Base-by-base conservation (phyloP, 1,140 invertebrate genomes). In the Megalonaias nervosa region DNA sequence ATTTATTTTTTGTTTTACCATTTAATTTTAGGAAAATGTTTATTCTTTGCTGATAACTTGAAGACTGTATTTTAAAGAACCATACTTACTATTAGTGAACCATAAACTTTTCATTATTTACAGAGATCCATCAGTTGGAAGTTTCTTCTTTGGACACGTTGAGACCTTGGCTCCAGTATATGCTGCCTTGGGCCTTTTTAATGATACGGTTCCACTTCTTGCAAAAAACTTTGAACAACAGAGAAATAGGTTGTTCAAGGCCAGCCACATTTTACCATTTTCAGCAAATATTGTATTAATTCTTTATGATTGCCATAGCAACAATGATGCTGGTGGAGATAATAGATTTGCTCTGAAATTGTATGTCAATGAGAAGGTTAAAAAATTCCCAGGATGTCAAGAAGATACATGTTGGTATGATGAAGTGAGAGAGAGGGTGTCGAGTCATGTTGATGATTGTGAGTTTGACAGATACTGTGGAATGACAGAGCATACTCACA, bases 71-170 rank as follows among this genome's bases (percentile, higher is more conserved):
- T 61, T 17, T 17, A 3, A 17, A 17, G 21, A 61, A 17, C 60
- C 60, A 62, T 62, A 9, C 26, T 31, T 31, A 62, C 13, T 9
- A 9, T 62, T 19, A 62, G 11, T 19, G 6, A 62, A 9, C 19
- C 23, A n/a, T n/a, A 23, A n/a, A 62, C 9, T 6, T 62, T 62
- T 23, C 60, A 31, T 70, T 57, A 62, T 65, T 67, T 66, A 21
- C 76, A 79, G 26, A 81, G 86, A 84, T 21, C 82, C 77, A 68
- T 61, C 77, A 75, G 92, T 92, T 83, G 93, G 93, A 48, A 93
- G 93, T 15, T 93, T 95, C 67, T 94, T 96, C 84, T 97, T 97
- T 86, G 94, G 95, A 9, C 97, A 98, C 91, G 96, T 96, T 17
- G 96, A 96, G 16, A 95, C 96, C 2, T 85, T 97, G 74, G 90